A percentile compares a stretch with the other conserved stretches of the same genome.
Conservation (phyloP, 2,888 invertebrate species). For the Nemoura dubitans region DNA sequence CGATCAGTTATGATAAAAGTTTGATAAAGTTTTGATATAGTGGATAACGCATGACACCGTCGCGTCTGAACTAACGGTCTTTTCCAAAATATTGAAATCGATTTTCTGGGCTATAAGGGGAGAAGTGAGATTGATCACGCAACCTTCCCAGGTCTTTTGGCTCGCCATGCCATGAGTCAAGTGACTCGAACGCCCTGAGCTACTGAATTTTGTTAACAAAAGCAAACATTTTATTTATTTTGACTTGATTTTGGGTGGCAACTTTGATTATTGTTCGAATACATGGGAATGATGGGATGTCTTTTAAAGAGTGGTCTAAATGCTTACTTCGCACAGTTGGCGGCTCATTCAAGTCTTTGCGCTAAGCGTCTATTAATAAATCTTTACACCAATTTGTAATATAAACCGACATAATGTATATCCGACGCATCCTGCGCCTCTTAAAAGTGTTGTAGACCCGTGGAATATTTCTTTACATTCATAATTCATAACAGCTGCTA, state of each 20-base stretch:
- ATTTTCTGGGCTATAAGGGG: not conserved
- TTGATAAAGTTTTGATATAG: not conserved
- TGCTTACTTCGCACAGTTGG: not conserved
- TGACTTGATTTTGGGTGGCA: not conserved
- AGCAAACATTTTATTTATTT: not conserved
- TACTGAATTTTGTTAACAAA: not conserved
- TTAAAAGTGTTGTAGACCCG: not conserved
- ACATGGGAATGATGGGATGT: too few relatives aligned
- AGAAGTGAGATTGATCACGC: constrained; percentile 1
- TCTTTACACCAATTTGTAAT: constrained; percentile 24
- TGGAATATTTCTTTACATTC: not conserved
- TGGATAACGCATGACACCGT: not conserved
- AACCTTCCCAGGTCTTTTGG: not conserved
- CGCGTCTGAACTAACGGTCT: not conserved
- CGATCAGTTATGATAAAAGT: too few relatives aligned
- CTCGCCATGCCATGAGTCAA: not conserved
- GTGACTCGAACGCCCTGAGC: not conserved
- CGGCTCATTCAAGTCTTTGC: not conserved
- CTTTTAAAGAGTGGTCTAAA: too few relatives aligned
- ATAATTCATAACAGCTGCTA: constrained; percentile 10
- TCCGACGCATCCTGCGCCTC: not conserved
- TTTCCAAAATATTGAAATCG: not conserved
- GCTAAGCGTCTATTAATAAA: constrained; percentile 16
- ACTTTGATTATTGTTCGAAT: not conserved
- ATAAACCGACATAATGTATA: constrained; percentile 27